Evolutionary conservation across 1,140 invertebrate species (phyloP).

Genomic region (Thrips palmi): DNA sequence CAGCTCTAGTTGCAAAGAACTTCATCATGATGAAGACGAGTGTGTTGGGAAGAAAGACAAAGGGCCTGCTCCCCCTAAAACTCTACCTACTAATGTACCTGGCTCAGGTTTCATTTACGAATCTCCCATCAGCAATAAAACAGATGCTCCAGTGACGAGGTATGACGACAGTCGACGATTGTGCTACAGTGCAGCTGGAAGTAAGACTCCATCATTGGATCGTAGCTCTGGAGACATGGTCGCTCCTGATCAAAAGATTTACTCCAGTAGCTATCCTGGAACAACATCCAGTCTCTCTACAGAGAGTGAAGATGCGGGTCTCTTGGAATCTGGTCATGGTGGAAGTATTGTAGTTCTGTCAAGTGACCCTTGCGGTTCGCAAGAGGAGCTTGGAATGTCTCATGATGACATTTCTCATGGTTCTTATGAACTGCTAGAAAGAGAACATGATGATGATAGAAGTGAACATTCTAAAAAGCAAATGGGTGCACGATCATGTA

Average conservation of each 20-base stretch:
- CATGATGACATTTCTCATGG: conserved; percentile 77
- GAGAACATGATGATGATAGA: conserved; percentile 24
- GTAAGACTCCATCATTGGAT: conserved; percentile 18
- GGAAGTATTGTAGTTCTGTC: conserved; percentile 18
- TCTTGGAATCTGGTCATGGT: conserved; percentile 16
- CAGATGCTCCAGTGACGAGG: conserved; percentile 53
- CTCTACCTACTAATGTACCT: too few relatives aligned
- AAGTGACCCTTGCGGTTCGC: conserved; percentile 15
- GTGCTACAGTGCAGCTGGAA: conserved; percentile 15
- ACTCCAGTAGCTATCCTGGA: conserved; percentile 69
- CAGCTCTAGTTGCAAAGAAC: conserved; percentile 45
- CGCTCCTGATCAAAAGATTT: conserved; percentile 37
- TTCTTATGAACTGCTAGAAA: conserved; percentile 67
- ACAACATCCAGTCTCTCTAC: conserved; percentile 39
- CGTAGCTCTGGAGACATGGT: conserved; percentile 13
- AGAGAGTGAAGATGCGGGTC: conserved; percentile 41
- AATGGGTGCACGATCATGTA: conserved; percentile 29
- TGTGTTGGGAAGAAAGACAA: not conserved
- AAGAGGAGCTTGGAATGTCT: conserved; percentile 29
- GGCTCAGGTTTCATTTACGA: not conserved
- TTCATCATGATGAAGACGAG: conserved; percentile 9
- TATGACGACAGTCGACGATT: conserved; percentile 36
- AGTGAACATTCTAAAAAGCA: conserved; percentile 19
- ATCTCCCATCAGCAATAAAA: not conserved
- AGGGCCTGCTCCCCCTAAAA: too few relatives aligned